Evolutionary conservation across 2,888 invertebrate species (phyloP), one percentile per base, ranked within the genome.

Genomic region (Diogma glabrata): DNA sequence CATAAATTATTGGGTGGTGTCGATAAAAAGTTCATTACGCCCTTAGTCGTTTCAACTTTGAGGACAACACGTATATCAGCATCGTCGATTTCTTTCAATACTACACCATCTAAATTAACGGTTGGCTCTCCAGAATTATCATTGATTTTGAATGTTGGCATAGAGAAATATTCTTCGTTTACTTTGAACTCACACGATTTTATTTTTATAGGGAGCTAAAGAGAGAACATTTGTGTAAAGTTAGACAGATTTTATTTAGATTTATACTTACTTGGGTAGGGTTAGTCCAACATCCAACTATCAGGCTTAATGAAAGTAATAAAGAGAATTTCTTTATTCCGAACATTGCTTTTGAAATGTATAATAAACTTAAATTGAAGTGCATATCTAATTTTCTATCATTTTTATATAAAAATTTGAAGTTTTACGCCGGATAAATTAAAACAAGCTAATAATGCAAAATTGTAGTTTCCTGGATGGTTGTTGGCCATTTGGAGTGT

Each of bases 1-100:
- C 46, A 46, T 24, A 46, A 10, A 24, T 46, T 46, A 9, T 24
- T 22, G n/a, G 23, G 16, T 8, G 46, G 46, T 46, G 46, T 46
- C 3, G 46, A 17, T 16, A 46, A 46, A 46, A 46, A 46, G 16
- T 22, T 24, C 24, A 24, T 46, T 24, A 24, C 22, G 1, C 46
- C 46, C 5, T 46, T 24, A 1, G 46, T 23, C 8, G 23, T 24
- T 3, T 46, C 46, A 26, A 46, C 24, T 16, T 24, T 24, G 5
- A 46, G 17, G 4, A 24, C 24, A 24, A 24, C 16, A 8, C 24
- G 23, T 16, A 46, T n/a, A 14, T 14, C 24, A 10, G 46, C 23
- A 26, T 46, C 24, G 16, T 16, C 9, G 17, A 46, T 46, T 16
- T 24, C 22, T 46, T 46, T 5, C 5, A 46, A 24, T 16, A 16